Conservation (phyloP, 2,113 vertebrate genomes). For the Epinephelus fuscoguttatus region DNA sequence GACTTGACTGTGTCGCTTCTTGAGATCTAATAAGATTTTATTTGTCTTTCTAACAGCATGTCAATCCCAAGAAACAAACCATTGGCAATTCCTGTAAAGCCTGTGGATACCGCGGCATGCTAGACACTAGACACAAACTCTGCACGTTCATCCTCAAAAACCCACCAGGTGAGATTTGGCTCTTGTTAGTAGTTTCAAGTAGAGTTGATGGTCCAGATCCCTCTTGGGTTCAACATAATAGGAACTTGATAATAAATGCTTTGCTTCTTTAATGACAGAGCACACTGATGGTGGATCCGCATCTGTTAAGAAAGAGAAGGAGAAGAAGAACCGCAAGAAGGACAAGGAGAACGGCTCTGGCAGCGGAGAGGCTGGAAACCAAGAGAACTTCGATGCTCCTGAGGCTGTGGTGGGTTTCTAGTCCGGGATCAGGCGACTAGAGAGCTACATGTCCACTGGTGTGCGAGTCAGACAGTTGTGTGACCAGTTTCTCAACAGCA, state of each 20-base stretch:
- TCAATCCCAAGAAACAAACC: slow-evolving; percentile 99
- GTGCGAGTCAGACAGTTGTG: neutral
- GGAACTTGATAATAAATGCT: fast-evolving
- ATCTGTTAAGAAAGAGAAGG: slow-evolving; percentile 96
- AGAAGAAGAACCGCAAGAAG: slow-evolving; percentile 97
- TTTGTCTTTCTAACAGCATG: slow-evolving; percentile 86
- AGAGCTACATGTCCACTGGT: neutral
- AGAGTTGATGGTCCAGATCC: too few relatives aligned
- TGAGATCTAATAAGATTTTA: neutral
- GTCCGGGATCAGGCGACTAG: too few relatives aligned
- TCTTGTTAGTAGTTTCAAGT: too few relatives aligned
- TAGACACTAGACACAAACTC: slow-evolving; percentile 99
- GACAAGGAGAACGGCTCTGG: slow-evolving; percentile 98
- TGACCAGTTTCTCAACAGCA: slow-evolving; percentile 3
- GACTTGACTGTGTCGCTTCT: neutral
- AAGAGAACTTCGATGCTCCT: slow-evolving; percentile 91
- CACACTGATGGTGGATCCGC: slow-evolving; percentile 89
- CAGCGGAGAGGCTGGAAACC: slow-evolving; percentile 88
- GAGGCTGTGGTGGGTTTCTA: slow-evolving; percentile 87
- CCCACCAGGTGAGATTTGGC: slow-evolving; percentile 91
- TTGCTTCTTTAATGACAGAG: slow-evolving; percentile 80
- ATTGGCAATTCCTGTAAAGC: slow-evolving; percentile 99
- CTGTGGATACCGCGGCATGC: slow-evolving; percentile 98
- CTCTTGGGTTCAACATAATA: neutral
- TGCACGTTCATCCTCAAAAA: slow-evolving; percentile 99